Conservation (phyloP, 2,888 invertebrate genomes). For the Portevinia maculata region DNA sequence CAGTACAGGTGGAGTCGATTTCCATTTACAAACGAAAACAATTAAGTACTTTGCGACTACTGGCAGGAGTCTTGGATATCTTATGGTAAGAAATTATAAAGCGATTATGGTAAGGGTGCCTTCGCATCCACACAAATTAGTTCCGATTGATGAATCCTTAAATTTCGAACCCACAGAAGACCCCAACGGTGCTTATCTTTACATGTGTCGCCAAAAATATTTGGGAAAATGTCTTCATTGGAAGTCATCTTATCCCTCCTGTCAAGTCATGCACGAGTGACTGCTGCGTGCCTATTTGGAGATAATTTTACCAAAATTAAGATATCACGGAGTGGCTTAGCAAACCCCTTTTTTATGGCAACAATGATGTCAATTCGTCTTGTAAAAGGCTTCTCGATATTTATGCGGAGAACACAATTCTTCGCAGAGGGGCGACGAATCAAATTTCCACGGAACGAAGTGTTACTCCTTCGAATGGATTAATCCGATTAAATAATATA, state of each 20-base stretch:
- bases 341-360: conserved; percentile 13
- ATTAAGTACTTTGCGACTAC: conserved; percentile 35
- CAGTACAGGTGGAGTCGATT: conserved; percentile 57
- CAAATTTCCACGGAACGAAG: neutral
- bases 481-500: conserved; percentile 47
- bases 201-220: conserved; percentile 10
- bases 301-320: conserved; percentile 61
- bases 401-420: conserved; percentile 14
- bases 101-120: neutral
- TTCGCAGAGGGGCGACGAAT: neutral
- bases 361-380: conserved; percentile 50
- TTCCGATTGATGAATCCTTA: conserved; percentile 18
- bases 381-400: conserved; percentile 19
- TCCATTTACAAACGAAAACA: conserved; percentile 6
- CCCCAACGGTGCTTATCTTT: neutral
- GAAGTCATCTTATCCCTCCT: neutral
- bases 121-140: neutral
- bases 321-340: conserved; percentile 19
- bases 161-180: neutral
- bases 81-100: conserved; percentile 5
- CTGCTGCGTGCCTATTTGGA: conserved; percentile 36
- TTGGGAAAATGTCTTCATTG: conserved; percentile 24
- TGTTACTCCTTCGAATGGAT: conserved; percentile 34
- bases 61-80: conserved; percentile 29
- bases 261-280: conserved; percentile 50